Evolutionary conservation across 2,888 invertebrate genomes (phyloP), one percentile per base, ranked within the genome.

Genomic region (Notocelia uddmanniana): DNA sequence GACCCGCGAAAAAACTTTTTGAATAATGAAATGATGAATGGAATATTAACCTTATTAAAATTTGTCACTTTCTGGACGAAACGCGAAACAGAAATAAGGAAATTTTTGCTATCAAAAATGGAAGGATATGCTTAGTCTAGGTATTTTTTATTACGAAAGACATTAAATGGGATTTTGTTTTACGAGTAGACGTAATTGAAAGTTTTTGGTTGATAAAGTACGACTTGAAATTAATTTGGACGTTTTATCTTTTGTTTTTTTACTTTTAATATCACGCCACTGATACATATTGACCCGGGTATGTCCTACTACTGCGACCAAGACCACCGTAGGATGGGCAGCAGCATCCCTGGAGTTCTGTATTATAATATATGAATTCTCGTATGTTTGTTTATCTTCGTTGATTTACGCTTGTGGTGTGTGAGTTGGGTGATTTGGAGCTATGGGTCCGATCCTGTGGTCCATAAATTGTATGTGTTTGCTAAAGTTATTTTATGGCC

Each of bases 31-130:
- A n/a, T n/a, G n/a, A n/a, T n/a, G n/a, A n/a, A n/a, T n/a, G n/a
- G 45, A 48, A 31, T 48, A 19, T 13, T 2, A 21, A 31, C 62
- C 62, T 26, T 69, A 11, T 13, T 34, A n/a, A 48, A 48, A 1
- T 9, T 54, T 31, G 68, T 21, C 26, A 13, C 9, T 48, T n/a
- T 48, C 19, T 15, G 11, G 18, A 31, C 31, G 5, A 19, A 50
- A 11, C 13, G 41, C 13, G 19, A 19, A 19, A 19, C 15, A n/a
- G 60, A n/a, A 60, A 45, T 45, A 45, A 60, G 60, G 58, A 58
- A 54, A 23, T 60, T 68, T 54, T 60, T 60, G 50, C 58, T 26
- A 67, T 67, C 45, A 58, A 34, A 58, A 68, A 21, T 58, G 26
- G 48, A 67, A 13, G 45, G 10, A 34, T 68, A 45, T 57, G 18